Percentiles rank a stretch among this genome's conserved stretches.
Conservation (phyloP, 2,113 vertebrate species). For the Aspidoscelis tigris region DNA sequence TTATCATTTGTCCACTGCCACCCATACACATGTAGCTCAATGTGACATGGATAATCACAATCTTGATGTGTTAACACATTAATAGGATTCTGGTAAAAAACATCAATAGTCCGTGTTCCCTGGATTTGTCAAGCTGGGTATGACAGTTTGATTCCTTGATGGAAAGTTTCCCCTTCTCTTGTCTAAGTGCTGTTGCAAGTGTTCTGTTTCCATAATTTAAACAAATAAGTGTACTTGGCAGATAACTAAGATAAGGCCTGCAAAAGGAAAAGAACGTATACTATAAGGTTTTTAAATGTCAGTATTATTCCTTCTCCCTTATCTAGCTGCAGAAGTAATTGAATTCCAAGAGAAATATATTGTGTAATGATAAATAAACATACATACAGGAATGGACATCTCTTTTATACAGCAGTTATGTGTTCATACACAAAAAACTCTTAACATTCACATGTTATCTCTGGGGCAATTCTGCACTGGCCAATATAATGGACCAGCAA, state of each 20-base stretch:
- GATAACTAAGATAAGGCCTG: background rate
- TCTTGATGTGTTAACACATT: background rate
- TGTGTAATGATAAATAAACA: no score
- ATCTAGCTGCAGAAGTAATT: background rate
- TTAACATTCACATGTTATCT: no score
- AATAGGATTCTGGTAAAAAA: background rate
- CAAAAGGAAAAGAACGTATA: background rate
- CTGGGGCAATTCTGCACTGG: no score
- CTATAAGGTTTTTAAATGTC: background rate
- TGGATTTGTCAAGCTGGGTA: background rate
- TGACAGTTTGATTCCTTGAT: background rate
- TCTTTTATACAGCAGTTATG: no score
- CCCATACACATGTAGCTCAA: background rate
- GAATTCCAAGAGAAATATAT: background rate
- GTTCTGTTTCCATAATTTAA: background rate
- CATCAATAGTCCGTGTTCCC: no score
- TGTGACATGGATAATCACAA: background rate
- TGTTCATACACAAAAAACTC: no score
- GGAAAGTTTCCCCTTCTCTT: no score
- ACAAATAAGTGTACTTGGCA: background rate
- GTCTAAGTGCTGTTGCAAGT: background rate
- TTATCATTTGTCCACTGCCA: no score
- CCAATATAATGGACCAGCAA: no score
- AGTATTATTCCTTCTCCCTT: background rate
- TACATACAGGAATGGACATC: no score